phyloP scores from a whole-genome alignment of 2,888 invertebrate genomes.

The Erebia palarica region DNA sequence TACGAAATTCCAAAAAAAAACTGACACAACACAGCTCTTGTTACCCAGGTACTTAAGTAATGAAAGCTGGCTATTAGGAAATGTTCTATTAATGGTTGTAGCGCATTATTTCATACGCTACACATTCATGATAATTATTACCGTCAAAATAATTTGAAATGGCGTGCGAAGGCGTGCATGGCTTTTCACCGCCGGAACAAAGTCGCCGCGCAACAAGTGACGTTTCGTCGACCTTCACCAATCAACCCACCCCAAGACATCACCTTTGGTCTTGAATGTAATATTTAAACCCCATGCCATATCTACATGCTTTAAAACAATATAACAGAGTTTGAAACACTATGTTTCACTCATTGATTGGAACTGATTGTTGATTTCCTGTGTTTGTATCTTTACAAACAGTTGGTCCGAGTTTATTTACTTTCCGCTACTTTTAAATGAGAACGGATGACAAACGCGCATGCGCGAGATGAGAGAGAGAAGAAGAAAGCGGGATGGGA shows the following conservation, averaged over 20 bases:
- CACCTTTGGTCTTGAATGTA: conserved; percentile 31
- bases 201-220: conserved; percentile 80
- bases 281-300: neutral
- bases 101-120: conserved; percentile 28
- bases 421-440: conserved; percentile 77
- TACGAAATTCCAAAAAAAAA: no score
- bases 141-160: conserved; percentile 57
- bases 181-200: conserved; percentile 71
- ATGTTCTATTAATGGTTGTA: neutral
- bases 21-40: no score
- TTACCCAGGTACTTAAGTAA: no score
- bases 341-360: neutral
- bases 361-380: conserved; percentile 32
- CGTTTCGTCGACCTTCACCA: conserved; percentile 53
- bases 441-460: conserved; percentile 59
- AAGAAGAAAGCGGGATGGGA: conserved; percentile 60
- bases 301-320: neutral
- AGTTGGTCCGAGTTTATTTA: conserved; percentile 77
- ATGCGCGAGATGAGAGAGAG: conserved; percentile 69
- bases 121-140: conserved; percentile 62
- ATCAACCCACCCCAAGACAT: conserved; percentile 56
- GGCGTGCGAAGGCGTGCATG: conserved; percentile 74
- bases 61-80: no score
- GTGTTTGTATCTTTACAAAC: conserved; percentile 66
- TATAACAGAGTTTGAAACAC: neutral